A percentile compares a stretch with the other conserved stretches of the same genome.
Conservation (phyloP, 2,888 invertebrate species). For the Atethmia centrago region DNA sequence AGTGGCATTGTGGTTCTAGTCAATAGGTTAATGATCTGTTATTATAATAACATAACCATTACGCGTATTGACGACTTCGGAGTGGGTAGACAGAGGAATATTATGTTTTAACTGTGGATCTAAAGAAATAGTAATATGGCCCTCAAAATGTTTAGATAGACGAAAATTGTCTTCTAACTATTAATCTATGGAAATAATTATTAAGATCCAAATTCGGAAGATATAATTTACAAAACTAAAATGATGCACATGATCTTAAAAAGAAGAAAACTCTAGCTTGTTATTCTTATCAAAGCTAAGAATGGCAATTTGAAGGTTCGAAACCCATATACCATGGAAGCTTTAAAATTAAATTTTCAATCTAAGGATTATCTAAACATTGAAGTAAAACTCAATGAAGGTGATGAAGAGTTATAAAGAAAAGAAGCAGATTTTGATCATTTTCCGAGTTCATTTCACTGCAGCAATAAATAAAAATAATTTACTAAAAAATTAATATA, state of each 20-base stretch:
- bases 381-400: not conserved
- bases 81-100: not conserved
- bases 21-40: slow-evolving; percentile 43
- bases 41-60: slow-evolving; percentile 38
- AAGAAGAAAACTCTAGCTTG: not conserved
- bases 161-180: not conserved
- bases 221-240: too few species aligned
- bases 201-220: not conserved
- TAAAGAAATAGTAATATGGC: not conserved
- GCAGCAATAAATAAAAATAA: not conserved
- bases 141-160: not conserved
- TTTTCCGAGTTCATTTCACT: not conserved
- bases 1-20: slow-evolving; percentile 35
- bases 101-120: not conserved
- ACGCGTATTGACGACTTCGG: slow-evolving; percentile 13
- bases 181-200: not conserved
- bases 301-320: not conserved
- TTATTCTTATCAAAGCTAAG: not conserved
- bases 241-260: not conserved
- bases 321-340: not conserved
- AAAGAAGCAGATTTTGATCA: not conserved
- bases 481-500: too few species aligned
- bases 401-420: not conserved
- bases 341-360: not conserved
- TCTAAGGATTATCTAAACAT: not conserved